Evolutionary conservation across 2,113 vertebrate species (phyloP), one percentile per base, ranked within the genome.

Genomic region (Urocitellus parryii): DNA sequence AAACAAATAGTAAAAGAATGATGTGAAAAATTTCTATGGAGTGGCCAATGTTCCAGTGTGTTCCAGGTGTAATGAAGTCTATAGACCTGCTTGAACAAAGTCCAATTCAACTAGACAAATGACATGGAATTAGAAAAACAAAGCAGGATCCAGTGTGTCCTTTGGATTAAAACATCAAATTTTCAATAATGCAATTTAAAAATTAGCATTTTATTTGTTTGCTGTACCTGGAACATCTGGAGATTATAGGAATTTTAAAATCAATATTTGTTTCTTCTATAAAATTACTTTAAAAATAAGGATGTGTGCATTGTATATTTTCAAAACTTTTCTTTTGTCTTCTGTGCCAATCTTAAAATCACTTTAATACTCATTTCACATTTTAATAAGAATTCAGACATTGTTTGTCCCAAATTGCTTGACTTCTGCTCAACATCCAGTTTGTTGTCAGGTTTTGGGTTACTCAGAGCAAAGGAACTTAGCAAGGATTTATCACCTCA

Each of bases 51-150:
- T 51, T 76, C n/a, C 34, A 77, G 13, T 83, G 92, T 90, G 56
- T 80, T 80, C 42, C 48, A 82, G 32, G 25, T 9, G 81, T 58
- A 88, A 87, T 34, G 32, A 97, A 86, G 45, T 18, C 72, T 91
- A 16, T 96, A 76, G 93, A 91, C 88, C 67, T 96, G 63, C 0
- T 11, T 98, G 96, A 92, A 97, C 91, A 65, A 84, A n/a, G 24
- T 94, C 91, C 96, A 98, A 96, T 95, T 96, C 98, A 97, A 61
- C 98, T 96, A 98, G 78, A 91, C 86, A 45, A 32, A 96, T 97
- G 92, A 88, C 95, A 98, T 96, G 97, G 96, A 95, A 96, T 86
- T 94, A 97, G 90, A 96, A 97, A 97, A 97, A 72, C 87, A 98
- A 93, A 97, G 95, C 70, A 90, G 24, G 24, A 48, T 37, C n/a